These are phyloP conservation scores for chimpanzee (Pan troglodytes) DNA, from an alignment of 2,113 vertebrate genomes.

Conservation along the genomic window NHGRI_mPanTro3-v2.1_pri NC_072415.2:75243001-75243500, in stretches of 20 bases:
- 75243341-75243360: not conserved
- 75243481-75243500: not conserved
- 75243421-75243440: not conserved
- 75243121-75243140: not conserved
- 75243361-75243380: not conserved
- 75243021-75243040: not conserved
- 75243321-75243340: not conserved
- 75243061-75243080: not conserved
- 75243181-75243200: not conserved
- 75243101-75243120: not conserved
- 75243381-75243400: not conserved
- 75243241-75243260: not conserved
- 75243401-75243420: not conserved
- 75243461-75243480: too few species aligned
- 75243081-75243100: not conserved
- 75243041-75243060: not conserved
- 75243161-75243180: not conserved
- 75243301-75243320: not conserved
- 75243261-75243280: not conserved
- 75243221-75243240: not conserved
- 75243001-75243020: not conserved
- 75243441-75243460: too few species aligned
- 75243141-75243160: not conserved
- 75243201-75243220: not conserved
- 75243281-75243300: not conserved